A percentile compares a stretch with the other conserved stretches of the same genome.
These are phyloP conservation scores for Pocillopora meandrina DNA, from an alignment of 92 coral and sea anemone genomes.

Conservation along the genomic window DNA sequence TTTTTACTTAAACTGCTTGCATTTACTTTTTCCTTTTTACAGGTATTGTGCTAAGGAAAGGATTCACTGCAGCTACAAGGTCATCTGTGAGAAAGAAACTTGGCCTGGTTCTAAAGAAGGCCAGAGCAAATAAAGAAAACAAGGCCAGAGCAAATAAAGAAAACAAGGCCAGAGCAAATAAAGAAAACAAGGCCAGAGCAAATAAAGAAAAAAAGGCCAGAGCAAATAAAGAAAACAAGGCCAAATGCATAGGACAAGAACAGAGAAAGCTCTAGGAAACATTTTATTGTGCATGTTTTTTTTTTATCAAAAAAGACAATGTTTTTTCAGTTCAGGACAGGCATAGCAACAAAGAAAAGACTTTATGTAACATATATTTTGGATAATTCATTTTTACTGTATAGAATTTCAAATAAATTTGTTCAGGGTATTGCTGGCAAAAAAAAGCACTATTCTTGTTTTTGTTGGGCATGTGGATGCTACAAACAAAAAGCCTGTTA, in stretches of 20 bases:
- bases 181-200: no score
- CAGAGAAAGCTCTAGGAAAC: background rate
- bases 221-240: no score
- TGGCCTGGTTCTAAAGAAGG: constrained; percentile 37
- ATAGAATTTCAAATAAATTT: background rate
- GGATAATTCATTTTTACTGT: no score
- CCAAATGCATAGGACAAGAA: constrained; percentile 27
- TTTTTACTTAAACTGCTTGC: background rate
- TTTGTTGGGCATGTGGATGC: background rate
- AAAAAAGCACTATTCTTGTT: background rate
- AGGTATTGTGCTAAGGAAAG: constrained; percentile 33
- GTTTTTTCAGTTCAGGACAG: no score
- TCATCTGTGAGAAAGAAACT: constrained; percentile 32
- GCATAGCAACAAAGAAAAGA: no score
- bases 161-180: no score
- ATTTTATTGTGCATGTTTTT: no score
- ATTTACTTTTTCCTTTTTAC: constrained; percentile 25
- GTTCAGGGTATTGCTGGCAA: background rate
- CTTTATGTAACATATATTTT: no score
- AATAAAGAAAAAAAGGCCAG: no score
- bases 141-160: background rate
- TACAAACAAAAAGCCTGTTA: background rate
- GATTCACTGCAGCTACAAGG: constrained; percentile 14
- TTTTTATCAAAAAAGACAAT: no score
- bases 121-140: constrained; percentile 23